Percentiles rank a stretch among this genome's conserved stretches.
These are phyloP conservation scores for Drosophila gunungcola DNA, from an alignment of 1,140 invertebrate genomes.

Conservation along the genomic window DNA sequence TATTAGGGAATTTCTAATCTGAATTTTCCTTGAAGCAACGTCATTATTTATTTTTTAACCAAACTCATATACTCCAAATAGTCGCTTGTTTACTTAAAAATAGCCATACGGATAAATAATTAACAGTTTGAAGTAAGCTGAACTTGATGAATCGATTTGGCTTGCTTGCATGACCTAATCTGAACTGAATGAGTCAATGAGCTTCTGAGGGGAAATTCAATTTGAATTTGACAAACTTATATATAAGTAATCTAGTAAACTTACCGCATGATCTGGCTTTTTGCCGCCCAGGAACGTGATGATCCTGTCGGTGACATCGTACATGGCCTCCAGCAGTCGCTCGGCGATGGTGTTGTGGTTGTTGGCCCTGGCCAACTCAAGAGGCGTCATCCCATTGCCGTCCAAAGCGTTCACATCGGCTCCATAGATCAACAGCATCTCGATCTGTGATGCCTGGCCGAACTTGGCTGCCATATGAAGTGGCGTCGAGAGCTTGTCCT, in stretches of 20 bases:
- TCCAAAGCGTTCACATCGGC: constrained; percentile 95
- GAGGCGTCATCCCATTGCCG: constrained; percentile 90
- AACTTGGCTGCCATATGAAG: constrained; percentile 96
- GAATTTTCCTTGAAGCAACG: too few relatives aligned
- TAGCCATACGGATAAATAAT: too few relatives aligned
- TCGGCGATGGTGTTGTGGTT: constrained; percentile 93
- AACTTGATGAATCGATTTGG: too few relatives aligned
- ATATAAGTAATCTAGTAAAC: background rate
- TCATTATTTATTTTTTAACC: too few relatives aligned
- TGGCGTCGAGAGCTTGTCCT: constrained; percentile 96
- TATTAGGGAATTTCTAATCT: too few relatives aligned
- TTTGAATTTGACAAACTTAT: too few relatives aligned
- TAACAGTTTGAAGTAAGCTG: too few relatives aligned
- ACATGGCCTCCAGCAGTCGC: constrained; percentile 94
- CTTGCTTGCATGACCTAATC: too few relatives aligned
- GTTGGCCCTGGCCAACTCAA: constrained; percentile 92
- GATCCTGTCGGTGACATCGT: constrained; percentile 97
- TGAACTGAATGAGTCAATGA: too few relatives aligned
- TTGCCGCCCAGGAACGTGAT: constrained; percentile 94
- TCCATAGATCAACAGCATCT: constrained; percentile 96
- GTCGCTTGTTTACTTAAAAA: too few relatives aligned
- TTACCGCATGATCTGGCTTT: constrained; percentile 92
- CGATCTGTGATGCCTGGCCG: constrained; percentile 93
- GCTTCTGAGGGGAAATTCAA: too few relatives aligned
- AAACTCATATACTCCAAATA: too few relatives aligned